A percentile compares a stretch with the other conserved stretches of the same genome.
Evolutionary conservation across 2,113 vertebrate genomes (phyloP).

Genomic region (Ictalurus punctatus): DNA sequence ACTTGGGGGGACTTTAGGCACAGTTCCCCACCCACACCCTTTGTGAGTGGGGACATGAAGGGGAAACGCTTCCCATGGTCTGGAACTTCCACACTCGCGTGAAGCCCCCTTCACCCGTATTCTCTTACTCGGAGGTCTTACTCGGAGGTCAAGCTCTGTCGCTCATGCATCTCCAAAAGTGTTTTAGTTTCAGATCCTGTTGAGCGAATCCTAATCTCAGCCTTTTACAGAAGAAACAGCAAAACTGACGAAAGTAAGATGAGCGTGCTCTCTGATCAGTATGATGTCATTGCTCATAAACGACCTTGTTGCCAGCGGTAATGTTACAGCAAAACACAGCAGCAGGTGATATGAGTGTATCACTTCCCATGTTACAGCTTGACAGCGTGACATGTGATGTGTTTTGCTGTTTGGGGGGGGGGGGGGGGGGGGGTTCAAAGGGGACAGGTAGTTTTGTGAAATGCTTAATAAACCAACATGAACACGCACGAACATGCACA

Average conservation of each 20-base stretch:
- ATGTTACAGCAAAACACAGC: constrained; percentile 59
- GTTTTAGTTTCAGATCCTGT: constrained; percentile 21
- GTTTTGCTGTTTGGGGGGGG: neutral
- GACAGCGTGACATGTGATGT: neutral
- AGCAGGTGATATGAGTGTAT: constrained; percentile 46
- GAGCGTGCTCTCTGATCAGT: constrained; percentile 1
- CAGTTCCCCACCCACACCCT: constrained; percentile 29
- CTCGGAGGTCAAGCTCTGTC: constrained; percentile 34
- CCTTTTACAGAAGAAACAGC: neutral
- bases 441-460: constrained; percentile 15
- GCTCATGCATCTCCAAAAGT: constrained; percentile 29
- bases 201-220: neutral
- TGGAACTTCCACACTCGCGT: constrained; percentile 40
- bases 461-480: neutral
- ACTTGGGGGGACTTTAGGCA: constrained; percentile 28
- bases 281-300: constrained; percentile 70
- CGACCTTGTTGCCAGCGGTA: constrained; percentile 55
- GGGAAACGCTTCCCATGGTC: neutral
- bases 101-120: constrained; percentile 29
- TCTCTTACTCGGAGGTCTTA: constrained; percentile 21
- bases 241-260: neutral
- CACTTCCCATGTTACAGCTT: neutral
- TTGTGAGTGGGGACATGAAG: constrained; percentile 18
- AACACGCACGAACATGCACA: neutral
- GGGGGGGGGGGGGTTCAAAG: neutral